Evolutionary conservation across 1,140 invertebrate genomes (phyloP).

Genomic region (Hormaphis cornu): DNA sequence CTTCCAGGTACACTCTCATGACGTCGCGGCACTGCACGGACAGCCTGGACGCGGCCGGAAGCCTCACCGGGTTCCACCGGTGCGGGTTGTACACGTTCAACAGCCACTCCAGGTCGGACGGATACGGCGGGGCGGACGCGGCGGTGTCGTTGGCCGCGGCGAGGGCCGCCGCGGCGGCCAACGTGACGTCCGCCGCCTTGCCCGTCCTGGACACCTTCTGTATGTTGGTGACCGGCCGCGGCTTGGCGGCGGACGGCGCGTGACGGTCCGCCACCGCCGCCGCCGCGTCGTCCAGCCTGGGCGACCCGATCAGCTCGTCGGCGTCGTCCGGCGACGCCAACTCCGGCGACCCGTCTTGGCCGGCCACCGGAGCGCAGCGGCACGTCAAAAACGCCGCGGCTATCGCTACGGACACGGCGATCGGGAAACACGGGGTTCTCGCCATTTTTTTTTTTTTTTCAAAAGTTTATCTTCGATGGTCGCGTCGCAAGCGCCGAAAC

Average conservation of each 20-base stretch:
- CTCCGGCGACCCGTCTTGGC: background rate
- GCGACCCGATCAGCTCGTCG: conserved; percentile 5
- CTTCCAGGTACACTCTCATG: conserved; percentile 49
- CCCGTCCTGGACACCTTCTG: background rate
- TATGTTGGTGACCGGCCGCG: conserved; percentile 3
- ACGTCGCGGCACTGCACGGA: conserved; percentile 46
- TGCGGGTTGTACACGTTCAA: conserved; percentile 55
- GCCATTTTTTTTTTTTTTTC: too few species aligned
- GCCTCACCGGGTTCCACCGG: conserved; percentile 47
- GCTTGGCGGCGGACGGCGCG: background rate
- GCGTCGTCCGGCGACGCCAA: background rate
- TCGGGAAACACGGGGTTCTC: background rate
- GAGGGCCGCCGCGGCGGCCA: background rate
- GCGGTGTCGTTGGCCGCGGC: background rate
- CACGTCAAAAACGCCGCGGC: background rate
- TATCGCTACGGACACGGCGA: background rate
- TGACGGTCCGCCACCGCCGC: background rate
- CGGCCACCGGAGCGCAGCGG: background rate
- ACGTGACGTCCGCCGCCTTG: conserved; percentile 1
- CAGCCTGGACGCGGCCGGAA: conserved; percentile 36
- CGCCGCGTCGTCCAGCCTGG: background rate
- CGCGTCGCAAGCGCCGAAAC: conserved; percentile 11
- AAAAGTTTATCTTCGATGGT: too few species aligned
- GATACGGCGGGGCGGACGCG: background rate
- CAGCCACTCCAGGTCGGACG: conserved; percentile 50